phyloP scores from a whole-genome alignment of 2,797 vertebrate genomes.

The Botia almorhae region DNA sequence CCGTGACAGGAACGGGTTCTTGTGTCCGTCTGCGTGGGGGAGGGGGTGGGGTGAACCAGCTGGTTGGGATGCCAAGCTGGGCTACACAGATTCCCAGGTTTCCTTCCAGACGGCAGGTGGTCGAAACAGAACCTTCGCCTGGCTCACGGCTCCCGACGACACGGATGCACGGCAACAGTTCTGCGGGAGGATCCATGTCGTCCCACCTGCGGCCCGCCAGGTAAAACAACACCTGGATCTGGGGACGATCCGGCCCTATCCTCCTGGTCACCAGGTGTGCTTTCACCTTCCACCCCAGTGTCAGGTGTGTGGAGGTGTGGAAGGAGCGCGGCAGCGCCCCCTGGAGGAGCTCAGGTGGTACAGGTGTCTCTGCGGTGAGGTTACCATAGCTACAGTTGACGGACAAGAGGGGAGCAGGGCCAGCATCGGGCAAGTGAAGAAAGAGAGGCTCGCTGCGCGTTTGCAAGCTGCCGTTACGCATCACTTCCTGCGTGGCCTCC shows the following conservation, averaged over 20 bases:
- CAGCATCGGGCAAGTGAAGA: slow-evolving; percentile 80
- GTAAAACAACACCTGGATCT: slow-evolving; percentile 91
- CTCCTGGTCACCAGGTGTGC: slow-evolving; percentile 86
- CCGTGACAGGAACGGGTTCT: slow-evolving; percentile 16
- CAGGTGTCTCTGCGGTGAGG: slow-evolving; percentile 77
- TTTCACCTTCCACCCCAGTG: slow-evolving; percentile 90
- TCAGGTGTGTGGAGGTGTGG: slow-evolving; percentile 75
- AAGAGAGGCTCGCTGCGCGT: slow-evolving; percentile 88
- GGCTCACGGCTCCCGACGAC: slow-evolving; percentile 85
- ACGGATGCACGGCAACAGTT: slow-evolving; percentile 86
- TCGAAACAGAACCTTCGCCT: slow-evolving; percentile 78
- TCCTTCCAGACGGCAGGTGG: slow-evolving; percentile 86
- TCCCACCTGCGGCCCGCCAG: slow-evolving; percentile 88
- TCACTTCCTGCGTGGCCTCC: slow-evolving; percentile 92
- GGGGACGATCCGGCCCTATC: slow-evolving; percentile 85
- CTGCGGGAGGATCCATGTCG: slow-evolving; percentile 68
- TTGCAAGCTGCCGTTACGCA: slow-evolving; percentile 90
- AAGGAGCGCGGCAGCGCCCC: slow-evolving; percentile 75
- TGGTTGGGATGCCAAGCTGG: slow-evolving; percentile 85
- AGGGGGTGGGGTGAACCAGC: slow-evolving; percentile 86
- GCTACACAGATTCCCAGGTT: slow-evolving; percentile 92
- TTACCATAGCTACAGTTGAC: slow-evolving; percentile 92
- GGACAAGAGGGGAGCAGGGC: slow-evolving; percentile 68
- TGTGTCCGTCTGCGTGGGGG: slow-evolving; percentile 59
- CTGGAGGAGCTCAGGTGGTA: slow-evolving; percentile 86